Percentiles rank a stretch among this genome's conserved stretches.
Evolutionary conservation across 2,888 invertebrate genomes (phyloP).

Genomic region (Phengaris alcon): DNA sequence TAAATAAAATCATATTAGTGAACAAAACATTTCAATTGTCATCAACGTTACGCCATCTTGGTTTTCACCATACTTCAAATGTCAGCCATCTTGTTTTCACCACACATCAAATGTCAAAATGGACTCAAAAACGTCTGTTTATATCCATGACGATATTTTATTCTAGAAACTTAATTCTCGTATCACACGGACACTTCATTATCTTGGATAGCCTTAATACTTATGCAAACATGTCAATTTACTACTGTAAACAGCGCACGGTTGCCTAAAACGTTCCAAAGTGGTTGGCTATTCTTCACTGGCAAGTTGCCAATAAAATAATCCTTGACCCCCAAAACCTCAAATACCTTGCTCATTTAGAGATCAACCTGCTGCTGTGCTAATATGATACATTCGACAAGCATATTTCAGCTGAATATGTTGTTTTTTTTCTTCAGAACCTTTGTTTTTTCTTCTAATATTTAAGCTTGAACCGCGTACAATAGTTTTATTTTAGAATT

Average conservation of each 20-base stretch:
- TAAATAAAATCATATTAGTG: too few relatives aligned
- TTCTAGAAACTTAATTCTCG: not conserved
- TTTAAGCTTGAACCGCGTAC: too few relatives aligned
- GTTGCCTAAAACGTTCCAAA: slow-evolving; percentile 19
- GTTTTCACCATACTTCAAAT: too few relatives aligned
- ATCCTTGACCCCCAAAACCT: slow-evolving; percentile 22
- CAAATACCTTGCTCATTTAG: slow-evolving; percentile 17
- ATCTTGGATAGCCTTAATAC: slow-evolving; percentile 8
- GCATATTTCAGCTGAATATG: not conserved
- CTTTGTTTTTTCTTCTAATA: too few relatives aligned
- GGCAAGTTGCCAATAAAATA: slow-evolving; percentile 20
- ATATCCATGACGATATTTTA: not conserved
- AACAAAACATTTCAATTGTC: too few relatives aligned
- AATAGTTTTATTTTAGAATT: too few relatives aligned
- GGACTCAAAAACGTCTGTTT: not conserved
- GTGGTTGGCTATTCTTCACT: slow-evolving; percentile 23
- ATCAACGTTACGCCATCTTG: too few relatives aligned
- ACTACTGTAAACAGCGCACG: slow-evolving; percentile 14
- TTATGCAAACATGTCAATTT: slow-evolving; percentile 28
- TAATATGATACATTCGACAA: slow-evolving; percentile 6
- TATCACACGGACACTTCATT: slow-evolving; percentile 21
- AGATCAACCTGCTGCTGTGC: slow-evolving; percentile 12
- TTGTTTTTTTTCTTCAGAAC: not conserved
- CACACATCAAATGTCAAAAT: too few relatives aligned
- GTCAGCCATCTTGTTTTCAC: too few relatives aligned